Evolutionary conservation across 1,140 invertebrate genomes (phyloP).

Genomic region (Cyclina sinensis): DNA sequence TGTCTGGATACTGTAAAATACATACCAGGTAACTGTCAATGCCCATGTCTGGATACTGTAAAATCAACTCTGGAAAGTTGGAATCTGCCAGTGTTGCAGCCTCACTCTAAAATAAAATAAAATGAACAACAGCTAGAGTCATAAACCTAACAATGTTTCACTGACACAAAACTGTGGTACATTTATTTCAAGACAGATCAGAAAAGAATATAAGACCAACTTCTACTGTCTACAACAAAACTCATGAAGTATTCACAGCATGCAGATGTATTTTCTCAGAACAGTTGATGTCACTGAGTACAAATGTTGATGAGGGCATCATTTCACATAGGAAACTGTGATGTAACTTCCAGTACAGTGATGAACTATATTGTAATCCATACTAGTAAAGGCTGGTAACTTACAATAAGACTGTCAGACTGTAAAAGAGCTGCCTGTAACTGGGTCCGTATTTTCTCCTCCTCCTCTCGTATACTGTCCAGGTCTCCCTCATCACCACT

Average conservation of each 20-base stretch:
- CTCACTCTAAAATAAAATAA: slow-evolving; percentile 50
- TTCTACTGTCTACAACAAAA: too few relatives aligned
- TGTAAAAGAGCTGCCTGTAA: slow-evolving; percentile 49
- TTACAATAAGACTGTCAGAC: slow-evolving; percentile 41
- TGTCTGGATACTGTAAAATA: too few relatives aligned
- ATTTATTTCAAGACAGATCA: not conserved
- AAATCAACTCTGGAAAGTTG: slow-evolving; percentile 63
- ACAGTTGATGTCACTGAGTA: too few relatives aligned
- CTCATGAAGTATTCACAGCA: too few relatives aligned
- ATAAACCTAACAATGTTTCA: too few relatives aligned
- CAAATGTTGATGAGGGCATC: too few relatives aligned
- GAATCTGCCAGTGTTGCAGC: slow-evolving; percentile 51
- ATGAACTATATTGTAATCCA: too few relatives aligned
- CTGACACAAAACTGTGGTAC: not conserved
- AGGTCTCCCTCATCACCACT: slow-evolving; percentile 59
- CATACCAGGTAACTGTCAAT: slow-evolving; percentile 60
- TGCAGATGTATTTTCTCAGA: too few relatives aligned
- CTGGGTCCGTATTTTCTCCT: slow-evolving; percentile 32
- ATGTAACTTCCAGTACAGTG: too few relatives aligned
- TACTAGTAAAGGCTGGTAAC: too few relatives aligned
- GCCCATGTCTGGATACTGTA: slow-evolving; percentile 63
- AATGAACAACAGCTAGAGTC: not conserved
- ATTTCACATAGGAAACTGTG: too few relatives aligned
- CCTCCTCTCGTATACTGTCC: slow-evolving; percentile 35
- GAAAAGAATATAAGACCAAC: too few relatives aligned